Base-by-base conservation (phyloP, 2,888 invertebrate species). In the Mechanitis messenoides region DNA sequence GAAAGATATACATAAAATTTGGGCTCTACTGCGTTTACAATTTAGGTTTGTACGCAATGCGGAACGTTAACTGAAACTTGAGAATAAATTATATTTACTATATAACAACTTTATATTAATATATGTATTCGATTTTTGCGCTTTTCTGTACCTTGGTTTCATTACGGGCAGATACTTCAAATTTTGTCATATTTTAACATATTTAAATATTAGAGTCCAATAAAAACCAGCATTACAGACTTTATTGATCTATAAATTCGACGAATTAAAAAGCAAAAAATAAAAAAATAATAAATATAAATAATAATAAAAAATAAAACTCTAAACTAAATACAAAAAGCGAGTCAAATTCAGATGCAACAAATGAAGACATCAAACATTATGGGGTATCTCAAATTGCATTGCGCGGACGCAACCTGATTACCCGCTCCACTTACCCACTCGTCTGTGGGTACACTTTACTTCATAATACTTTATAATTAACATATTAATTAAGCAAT, bases 371-470 rank as follows among this genome's bases (percentile, higher is more conserved):
- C 59, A 65, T 62, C 65, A 62, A 56, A 56, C 31, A 35, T n/a
- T 59, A 62, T 58, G 56, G 58, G 57, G 62, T 55, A 55, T 47
- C 42, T 50, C 31, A 50, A 50, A 31, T 31, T 50, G 12, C 9
- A 31, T 50, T 31, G 28, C 50, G 50, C 86, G 75, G 90, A 91
- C 84, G 86, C 91, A 81, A 89, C 91, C 87, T 87, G 90, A 79
- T 90, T 88, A 75, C 72, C 74, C 80, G 87, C 84, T 84, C 87
- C 83, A 87, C 79, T 85, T 87, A 79, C 67, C 67, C 60, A 68
- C 70, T 69, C 68, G 64, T 46, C 60, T 68, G 71, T 62, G 64
- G 60, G 78, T 79, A 80, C 75, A 71, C 60, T 72, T 70, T 64
- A 42, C 68, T 65, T 64, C 72, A 71, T 56, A 64, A 62, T 42